Evolutionary conservation across 2,888 invertebrate species (phyloP), one percentile per base, ranked within the genome.

Genomic region (Tachina grossa): DNA sequence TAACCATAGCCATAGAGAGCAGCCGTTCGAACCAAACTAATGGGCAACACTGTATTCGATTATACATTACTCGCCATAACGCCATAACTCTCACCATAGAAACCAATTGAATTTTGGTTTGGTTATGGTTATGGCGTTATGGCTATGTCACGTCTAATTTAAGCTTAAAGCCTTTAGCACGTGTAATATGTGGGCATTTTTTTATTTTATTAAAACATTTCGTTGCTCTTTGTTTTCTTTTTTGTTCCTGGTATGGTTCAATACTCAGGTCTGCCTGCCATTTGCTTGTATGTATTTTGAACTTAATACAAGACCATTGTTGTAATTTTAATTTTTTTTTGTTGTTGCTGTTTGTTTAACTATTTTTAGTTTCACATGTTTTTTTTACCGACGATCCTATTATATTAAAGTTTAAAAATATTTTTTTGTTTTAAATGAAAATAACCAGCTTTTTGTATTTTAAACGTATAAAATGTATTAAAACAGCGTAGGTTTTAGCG

Each of bases 321-420:
- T 72, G 59, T 47, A 59, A 61, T 63, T 72, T 47, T 57, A 10
- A 31, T 1, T 55, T 55, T n/a, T 57, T 57, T 47, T 31, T 31
- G 31, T 49, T 61, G 2, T 16, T 31, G 16, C 5, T 76, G 43
- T 76, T 53, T 43, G 53, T 76, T 76, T 13, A 76, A 76, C 75
- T 76, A 76, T 65, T 76, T 76, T 76, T 76, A 76, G 75, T 55
- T 65, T 10, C 61, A 74, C 49, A 75, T 74, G 61, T 74, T 61
- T 41, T 41, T 68, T 53, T 41, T 49, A 9, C 22, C 61, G 59
- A 59, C 41, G 63, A 63, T 75, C 51, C 53, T 63, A 43, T 63
- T 75, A 51, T 63, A 43, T 75, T 75, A 51, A 72, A 61, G 16
- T 61, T 74, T 74, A 61, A 39, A 61, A 51, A 19, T 43, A 61